Evolutionary conservation across 2,113 vertebrate genomes (phyloP).

Genomic region (Shinisaurus crocodilurus): DNA sequence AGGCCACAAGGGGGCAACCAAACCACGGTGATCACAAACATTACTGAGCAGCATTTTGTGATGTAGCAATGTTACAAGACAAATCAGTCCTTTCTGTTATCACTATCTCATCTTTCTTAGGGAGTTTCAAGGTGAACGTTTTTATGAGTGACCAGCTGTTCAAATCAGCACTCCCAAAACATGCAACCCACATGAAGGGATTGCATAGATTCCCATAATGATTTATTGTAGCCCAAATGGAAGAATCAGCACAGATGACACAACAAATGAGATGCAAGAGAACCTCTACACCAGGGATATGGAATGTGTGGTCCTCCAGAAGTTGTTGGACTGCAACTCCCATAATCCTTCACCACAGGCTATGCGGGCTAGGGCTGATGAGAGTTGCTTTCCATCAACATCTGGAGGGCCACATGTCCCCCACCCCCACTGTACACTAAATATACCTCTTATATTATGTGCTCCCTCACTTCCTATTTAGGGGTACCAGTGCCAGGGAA

Average conservation of each 20-base stretch:
- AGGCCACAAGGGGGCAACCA: constrained; percentile 9
- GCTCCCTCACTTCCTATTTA: neutral
- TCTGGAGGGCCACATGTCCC: too few relatives aligned
- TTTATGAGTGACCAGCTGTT: neutral
- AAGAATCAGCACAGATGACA: neutral
- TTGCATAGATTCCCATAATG: neutral
- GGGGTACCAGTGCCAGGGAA: neutral
- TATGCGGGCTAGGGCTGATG: too few relatives aligned
- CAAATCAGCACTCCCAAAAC: neutral
- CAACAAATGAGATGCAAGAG: neutral
- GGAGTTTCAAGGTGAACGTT: neutral
- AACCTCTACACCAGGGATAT: neutral
- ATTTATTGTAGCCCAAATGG: neutral
- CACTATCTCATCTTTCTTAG: neutral
- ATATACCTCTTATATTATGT: neutral
- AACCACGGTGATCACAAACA: neutral
- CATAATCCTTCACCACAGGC: too few relatives aligned
- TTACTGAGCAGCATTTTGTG: fast-evolving
- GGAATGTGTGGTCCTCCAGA: too few relatives aligned
- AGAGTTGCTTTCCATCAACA: too few relatives aligned
- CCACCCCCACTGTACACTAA: neutral
- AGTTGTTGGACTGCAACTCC: too few relatives aligned
- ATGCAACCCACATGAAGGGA: neutral
- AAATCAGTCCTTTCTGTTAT: neutral
- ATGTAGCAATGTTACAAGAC: neutral